phyloP scores from a whole-genome alignment of 2,888 invertebrate species.

The Molorchus minor region DNA sequence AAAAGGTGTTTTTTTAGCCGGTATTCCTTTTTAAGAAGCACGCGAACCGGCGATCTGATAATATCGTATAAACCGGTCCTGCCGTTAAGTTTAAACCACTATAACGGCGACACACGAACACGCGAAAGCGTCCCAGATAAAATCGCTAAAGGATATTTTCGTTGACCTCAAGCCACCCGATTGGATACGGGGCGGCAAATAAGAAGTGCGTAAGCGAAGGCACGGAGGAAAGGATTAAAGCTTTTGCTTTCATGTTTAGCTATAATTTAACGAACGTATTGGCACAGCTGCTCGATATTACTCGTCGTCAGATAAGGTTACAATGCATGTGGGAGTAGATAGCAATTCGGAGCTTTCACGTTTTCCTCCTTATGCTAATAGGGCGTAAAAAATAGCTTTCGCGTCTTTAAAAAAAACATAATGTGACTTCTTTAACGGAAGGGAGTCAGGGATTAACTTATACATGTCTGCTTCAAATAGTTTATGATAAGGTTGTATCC shows the following conservation, averaged over 20 bases:
- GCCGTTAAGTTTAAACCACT: slow-evolving; percentile 15
- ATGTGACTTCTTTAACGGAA: no score
- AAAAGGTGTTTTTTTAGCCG: no score
- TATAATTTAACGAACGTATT: slow-evolving; percentile 17
- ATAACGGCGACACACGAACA: slow-evolving; percentile 10
- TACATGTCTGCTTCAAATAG: no score
- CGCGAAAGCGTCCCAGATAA: slow-evolving; percentile 18
- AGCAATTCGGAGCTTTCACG: no score
- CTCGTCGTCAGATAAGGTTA: slow-evolving; percentile 8
- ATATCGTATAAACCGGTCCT: slow-evolving; percentile 1
- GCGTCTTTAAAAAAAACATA: no score
- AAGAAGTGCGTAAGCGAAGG: slow-evolving; percentile 15
- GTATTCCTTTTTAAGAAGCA: no score
- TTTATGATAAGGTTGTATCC: no score
- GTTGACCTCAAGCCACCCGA: slow-evolving; percentile 22
- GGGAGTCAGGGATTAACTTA: no score
- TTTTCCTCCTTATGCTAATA: no score
- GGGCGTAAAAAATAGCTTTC: no score
- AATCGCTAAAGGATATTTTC: slow-evolving; percentile 18
- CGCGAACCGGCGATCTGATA: background rate
- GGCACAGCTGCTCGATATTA: slow-evolving; percentile 20
- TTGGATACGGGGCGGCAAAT: slow-evolving; percentile 18
- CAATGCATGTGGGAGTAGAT: slow-evolving; percentile 10
- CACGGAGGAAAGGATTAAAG: slow-evolving; percentile 22
- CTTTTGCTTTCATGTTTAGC: slow-evolving; percentile 17